Conservation (phyloP, 2,797 vertebrate species). For the Onychomys leucogaster region DNA sequence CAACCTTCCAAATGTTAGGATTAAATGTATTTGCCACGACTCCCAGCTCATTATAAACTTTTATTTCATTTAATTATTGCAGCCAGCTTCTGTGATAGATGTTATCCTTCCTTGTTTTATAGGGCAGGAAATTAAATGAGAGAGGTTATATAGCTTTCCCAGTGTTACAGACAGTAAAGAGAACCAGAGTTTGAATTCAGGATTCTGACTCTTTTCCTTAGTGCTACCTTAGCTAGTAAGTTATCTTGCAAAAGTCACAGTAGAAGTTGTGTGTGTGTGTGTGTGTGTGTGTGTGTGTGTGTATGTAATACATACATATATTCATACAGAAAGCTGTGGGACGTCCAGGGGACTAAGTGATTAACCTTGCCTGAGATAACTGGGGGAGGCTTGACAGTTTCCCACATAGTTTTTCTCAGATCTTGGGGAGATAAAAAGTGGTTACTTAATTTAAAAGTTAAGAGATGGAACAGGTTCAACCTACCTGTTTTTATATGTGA, state of each 20-base stretch:
- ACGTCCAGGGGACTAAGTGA: slow-evolving; percentile 68
- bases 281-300: neutral
- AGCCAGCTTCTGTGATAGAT: slow-evolving; percentile 41
- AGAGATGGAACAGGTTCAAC: slow-evolving; percentile 67
- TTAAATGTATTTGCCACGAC: neutral
- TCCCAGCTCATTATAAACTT: neutral
- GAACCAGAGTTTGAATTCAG: slow-evolving; percentile 44
- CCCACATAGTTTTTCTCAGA: slow-evolving; percentile 68
- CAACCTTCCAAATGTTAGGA: neutral
- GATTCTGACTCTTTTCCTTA: slow-evolving; percentile 27
- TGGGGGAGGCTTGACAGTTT: slow-evolving; percentile 67
- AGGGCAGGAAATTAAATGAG: slow-evolving; percentile 42
- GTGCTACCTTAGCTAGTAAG: neutral
- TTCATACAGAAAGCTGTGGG: neutral
- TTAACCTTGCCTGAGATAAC: slow-evolving; percentile 64
- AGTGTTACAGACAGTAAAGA: slow-evolving; percentile 31
- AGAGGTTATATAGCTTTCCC: slow-evolving; percentile 53
- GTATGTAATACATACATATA: neutral
- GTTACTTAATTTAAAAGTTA: slow-evolving; percentile 62
- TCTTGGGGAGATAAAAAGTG: slow-evolving; percentile 62
- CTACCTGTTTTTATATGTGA: slow-evolving; percentile 55
- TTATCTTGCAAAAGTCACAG: neutral
- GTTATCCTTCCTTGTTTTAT: slow-evolving; percentile 46
- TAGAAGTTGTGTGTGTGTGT: neutral
- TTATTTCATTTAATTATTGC: slow-evolving; percentile 61